Conservation (phyloP, 2,888 invertebrate genomes). For the Galerucella nymphaeae region DNA sequence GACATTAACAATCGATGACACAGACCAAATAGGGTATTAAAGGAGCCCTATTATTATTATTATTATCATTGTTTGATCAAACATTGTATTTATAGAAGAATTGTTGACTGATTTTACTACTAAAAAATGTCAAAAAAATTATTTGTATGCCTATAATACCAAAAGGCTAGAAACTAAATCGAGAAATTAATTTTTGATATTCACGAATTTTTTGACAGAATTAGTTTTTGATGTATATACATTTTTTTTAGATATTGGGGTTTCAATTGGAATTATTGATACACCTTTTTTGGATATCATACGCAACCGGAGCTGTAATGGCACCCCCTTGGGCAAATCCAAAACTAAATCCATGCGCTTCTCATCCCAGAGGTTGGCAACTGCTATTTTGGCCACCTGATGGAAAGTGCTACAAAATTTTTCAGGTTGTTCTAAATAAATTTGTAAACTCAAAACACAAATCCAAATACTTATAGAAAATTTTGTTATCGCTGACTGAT, state of each 20-base stretch:
- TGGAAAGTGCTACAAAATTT: conserved; percentile 88
- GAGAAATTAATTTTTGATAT: background rate
- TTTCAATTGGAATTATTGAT: conserved; percentile 45
- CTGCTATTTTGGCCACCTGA: conserved; percentile 86
- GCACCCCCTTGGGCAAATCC: conserved; percentile 91
- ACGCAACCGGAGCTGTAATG: conserved; percentile 73
- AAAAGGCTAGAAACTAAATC: no score
- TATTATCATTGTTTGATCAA: no score
- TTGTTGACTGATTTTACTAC: no score
- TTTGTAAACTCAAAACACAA: background rate
- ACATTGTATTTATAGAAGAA: no score
- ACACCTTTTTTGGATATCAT: conserved; percentile 32
- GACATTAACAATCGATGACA: no score
- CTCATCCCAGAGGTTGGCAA: conserved; percentile 85
- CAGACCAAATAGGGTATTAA: no score
- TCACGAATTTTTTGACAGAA: background rate
- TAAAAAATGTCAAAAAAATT: no score
- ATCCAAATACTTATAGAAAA: background rate
- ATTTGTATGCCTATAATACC: no score
- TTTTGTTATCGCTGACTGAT: no score
- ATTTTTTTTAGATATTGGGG: conserved; percentile 48
- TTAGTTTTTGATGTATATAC: background rate
- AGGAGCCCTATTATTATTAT: no score
- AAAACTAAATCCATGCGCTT: conserved; percentile 82
- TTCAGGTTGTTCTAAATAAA: conserved; percentile 69